Base-by-base conservation (phyloP, 2,888 invertebrate genomes). In the Scaptodrosophila latifasciaeformis region DNA sequence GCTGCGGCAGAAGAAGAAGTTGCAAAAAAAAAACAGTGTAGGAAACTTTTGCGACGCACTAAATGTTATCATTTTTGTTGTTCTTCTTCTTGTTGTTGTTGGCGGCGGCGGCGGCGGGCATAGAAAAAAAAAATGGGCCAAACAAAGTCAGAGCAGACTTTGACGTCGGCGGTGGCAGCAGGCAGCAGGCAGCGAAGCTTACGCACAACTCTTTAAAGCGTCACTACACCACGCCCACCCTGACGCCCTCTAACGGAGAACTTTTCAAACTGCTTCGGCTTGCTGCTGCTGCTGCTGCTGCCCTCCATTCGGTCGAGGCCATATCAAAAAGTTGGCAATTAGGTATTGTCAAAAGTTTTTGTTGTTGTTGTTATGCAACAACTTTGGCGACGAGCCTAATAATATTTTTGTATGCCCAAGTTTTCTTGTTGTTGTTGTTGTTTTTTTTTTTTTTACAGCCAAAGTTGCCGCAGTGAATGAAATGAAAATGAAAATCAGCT, bases 311-410 rank as follows among this genome's bases (percentile, higher is more conserved):
- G 35, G 35, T 15, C 31, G 31, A 31, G 54, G 61, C 63, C 59
- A 61, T 67, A 74, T 71, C 66, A 62, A 62, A 74, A 74, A 74
- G 74, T 74, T 74, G 74, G 74, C 77, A 74, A 77, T 74, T 74
- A 74, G 77, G 70, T 77, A 77, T 74, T 74, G 70, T 77, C 66
- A 68, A 77, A 74, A 74, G 77, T 74, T 67, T 67, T 58, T 61
- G 29, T 55, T 59, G 49, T 54, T 56, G 52, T 67, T 68, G 65
- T 65, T 70, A 67, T 61, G 61, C 47, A 54, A 24, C 39, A 74
- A 77, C 68, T 77, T 74, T 74, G 72, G 70, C 77, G 72, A 70
- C 77, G 77, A 7, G 76, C 72, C 72, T 72, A 76, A 76, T 70
- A 76, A 40, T 40, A 40, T 40, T n/a, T 39, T 15, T 19, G 19